These are phyloP conservation scores for Lycorma delicatula DNA, from an alignment of 1,140 invertebrate species.

Conservation along the genomic window DNA sequence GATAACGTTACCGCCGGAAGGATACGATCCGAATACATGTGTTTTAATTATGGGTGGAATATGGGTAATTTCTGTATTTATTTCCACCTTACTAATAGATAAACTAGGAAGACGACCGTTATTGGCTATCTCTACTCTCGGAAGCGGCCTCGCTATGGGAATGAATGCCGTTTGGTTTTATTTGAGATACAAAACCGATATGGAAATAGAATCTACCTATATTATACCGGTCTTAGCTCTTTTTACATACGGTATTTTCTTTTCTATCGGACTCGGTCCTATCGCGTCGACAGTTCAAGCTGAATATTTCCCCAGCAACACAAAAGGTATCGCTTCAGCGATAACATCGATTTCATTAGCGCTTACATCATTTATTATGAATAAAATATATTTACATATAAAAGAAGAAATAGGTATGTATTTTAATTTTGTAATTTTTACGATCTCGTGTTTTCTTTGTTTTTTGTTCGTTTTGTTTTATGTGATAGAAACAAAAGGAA, in stretches of 20 bases:
- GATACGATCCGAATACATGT: conserved; percentile 18
- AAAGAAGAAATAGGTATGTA: conserved; percentile 49
- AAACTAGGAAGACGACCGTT: conserved; percentile 43
- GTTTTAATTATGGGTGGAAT: conserved; percentile 23
- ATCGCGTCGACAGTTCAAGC: not conserved
- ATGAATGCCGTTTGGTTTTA: conserved; percentile 37
- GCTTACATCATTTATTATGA: conserved; percentile 50
- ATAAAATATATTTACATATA: conserved; percentile 59
- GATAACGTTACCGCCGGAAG: conserved; percentile 31
- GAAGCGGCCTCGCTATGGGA: conserved; percentile 42
- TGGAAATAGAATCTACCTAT: conserved; percentile 36
- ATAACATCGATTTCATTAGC: conserved; percentile 2
- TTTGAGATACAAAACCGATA: conserved; percentile 38
- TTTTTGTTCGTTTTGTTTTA: conserved; percentile 46
- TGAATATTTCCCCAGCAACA: conserved; percentile 3
- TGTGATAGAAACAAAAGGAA: conserved; percentile 73
- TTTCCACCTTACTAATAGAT: conserved; percentile 41
- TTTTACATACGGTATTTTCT: not conserved
- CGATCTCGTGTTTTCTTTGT: conserved; percentile 52
- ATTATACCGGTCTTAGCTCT: conserved; percentile 4
- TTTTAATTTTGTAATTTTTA: conserved; percentile 71
- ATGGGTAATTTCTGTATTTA: conserved; percentile 38
- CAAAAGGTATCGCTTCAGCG: conserved; percentile 8
- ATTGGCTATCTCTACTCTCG: conserved; percentile 40
- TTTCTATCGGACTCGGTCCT: conserved; percentile 1